Evolutionary conservation across 2,888 invertebrate species (phyloP).

Genomic region (Drosophila subsilvestris): DNA sequence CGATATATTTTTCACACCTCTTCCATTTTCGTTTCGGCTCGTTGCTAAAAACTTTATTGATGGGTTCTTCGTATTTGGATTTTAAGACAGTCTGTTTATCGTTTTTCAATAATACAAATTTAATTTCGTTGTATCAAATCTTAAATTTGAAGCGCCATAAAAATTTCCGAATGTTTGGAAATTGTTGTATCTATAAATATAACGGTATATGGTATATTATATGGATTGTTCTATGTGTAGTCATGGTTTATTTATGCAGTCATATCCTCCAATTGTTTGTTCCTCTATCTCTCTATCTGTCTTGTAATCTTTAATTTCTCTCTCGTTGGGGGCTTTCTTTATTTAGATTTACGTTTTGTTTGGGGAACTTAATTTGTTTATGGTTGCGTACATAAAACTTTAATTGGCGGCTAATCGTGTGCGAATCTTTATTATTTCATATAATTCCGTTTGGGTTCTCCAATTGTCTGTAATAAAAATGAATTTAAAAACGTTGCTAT

Average conservation of each 20-base stretch:
- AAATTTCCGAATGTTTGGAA: slow-evolving; percentile 16
- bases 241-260: slow-evolving; percentile 45
- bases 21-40: slow-evolving; percentile 9
- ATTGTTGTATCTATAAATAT: slow-evolving; percentile 24
- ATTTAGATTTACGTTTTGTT: slow-evolving; percentile 24
- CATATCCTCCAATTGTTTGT: slow-evolving; percentile 29
- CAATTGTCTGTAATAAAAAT: slow-evolving; percentile 7
- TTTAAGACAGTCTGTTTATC: slow-evolving; percentile 53
- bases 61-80: slow-evolving; percentile 6
- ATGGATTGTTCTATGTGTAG: background rate
- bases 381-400: slow-evolving; percentile 47
- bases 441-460: background rate
- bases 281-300: slow-evolving; percentile 9
- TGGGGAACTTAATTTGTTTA: slow-evolving; percentile 48
- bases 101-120: slow-evolving; percentile 30
- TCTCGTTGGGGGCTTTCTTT: slow-evolving; percentile 10
- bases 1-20: slow-evolving; percentile 35
- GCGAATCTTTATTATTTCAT: slow-evolving; percentile 18
- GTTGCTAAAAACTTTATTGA: slow-evolving; percentile 23
- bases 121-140: slow-evolving; percentile 43
- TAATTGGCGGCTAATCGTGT: slow-evolving; percentile 38
- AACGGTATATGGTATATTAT: background rate
- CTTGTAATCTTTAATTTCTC: slow-evolving; percentile 14
- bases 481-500: background rate
- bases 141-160: slow-evolving; percentile 34